Base-by-base conservation (phyloP, 2,113 vertebrate genomes). In the Hymenochirus boettgeri region DNA sequence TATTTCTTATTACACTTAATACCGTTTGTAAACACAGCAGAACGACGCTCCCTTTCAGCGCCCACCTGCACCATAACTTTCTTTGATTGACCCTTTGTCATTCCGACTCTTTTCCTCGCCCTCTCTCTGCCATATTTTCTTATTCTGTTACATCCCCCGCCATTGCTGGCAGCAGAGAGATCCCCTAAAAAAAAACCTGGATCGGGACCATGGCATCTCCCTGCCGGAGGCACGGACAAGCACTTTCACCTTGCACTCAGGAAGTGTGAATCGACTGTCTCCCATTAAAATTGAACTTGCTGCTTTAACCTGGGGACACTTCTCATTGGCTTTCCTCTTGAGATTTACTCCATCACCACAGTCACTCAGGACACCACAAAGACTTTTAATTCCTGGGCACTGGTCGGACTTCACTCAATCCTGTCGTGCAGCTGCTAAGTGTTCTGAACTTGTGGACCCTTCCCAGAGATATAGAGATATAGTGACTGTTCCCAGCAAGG, bases 361-460 rank as follows among this genome's bases (percentile, higher is more conserved):
- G 55, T 59, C 55, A 50, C 64, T 66, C 55, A 66, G 64, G 64
- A 66, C 47, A 51, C 45, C 55, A 24, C 46, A 66, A 22, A 5
- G 22, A 58, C 39, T 51, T n/a, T 58, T n/a, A n/a, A 13, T 47
- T 37, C 55, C 63, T n/a, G n/a, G 19, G 52, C 33, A 53, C 39
- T 22, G n/a, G 13, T 35, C 18, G 10, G 35, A 10, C 39, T 15
- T 57, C 22, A 18, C 17, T 31, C 37, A 57, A 21, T 6, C 23
- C n/a, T 51, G 31, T 58, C 23, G 51, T 19, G 39, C 55, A 15
- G 17, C 15, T 27, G 18, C 27, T 25, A 7, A 11, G 55, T 42
- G 15, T 15, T 42, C n/a, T 18, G 17, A 17, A 42, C 39, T 42
- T 42, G 3, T 42, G 13, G 2, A 42, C 17, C n/a, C 39, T 42